phyloP scores from a whole-genome alignment of 2,888 invertebrate species.

The Eledona agricola region DNA sequence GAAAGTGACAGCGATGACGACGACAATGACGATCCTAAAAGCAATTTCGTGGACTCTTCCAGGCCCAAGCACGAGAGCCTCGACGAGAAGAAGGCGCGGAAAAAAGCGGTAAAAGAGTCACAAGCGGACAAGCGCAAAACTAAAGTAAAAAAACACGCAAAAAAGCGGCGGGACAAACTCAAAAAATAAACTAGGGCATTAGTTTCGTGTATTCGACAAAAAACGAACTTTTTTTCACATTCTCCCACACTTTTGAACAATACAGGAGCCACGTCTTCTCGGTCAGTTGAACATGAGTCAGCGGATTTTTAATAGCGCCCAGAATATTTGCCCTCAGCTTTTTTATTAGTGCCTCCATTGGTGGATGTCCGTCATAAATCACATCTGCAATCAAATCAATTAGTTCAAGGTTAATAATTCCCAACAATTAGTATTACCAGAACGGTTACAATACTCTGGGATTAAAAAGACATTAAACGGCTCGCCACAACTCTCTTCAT shows the following conservation, averaged over 20 bases:
- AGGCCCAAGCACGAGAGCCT: slow-evolving; percentile 83
- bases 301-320: slow-evolving; percentile 73
- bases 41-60: slow-evolving; percentile 71
- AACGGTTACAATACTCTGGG: slow-evolving; percentile 66
- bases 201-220: slow-evolving; percentile 86
- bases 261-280: slow-evolving; percentile 88
- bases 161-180: slow-evolving; percentile 84
- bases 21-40: slow-evolving; percentile 54
- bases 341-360: slow-evolving; percentile 71
- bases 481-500: slow-evolving; percentile 66
- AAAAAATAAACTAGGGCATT: slow-evolving; percentile 69
- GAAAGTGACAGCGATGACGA: slow-evolving; percentile 52
- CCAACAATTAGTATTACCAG: too few species aligned
- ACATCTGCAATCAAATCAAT: slow-evolving; percentile 66
- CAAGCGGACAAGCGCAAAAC: slow-evolving; percentile 87
- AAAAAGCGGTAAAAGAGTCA: slow-evolving; percentile 87
- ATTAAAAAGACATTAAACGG: slow-evolving; percentile 76
- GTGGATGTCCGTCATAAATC: slow-evolving; percentile 69
- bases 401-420: too few species aligned
- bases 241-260: slow-evolving; percentile 84
- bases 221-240: slow-evolving; percentile 82
- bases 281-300: slow-evolving; percentile 77
- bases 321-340: slow-evolving; percentile 75
- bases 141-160: slow-evolving; percentile 93
- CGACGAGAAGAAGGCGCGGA: slow-evolving; percentile 83